Evolutionary conservation across 30 jellyfish, hydroid and myxozoan species (phyloP).

Genomic region (Pelagia noctiluca): DNA sequence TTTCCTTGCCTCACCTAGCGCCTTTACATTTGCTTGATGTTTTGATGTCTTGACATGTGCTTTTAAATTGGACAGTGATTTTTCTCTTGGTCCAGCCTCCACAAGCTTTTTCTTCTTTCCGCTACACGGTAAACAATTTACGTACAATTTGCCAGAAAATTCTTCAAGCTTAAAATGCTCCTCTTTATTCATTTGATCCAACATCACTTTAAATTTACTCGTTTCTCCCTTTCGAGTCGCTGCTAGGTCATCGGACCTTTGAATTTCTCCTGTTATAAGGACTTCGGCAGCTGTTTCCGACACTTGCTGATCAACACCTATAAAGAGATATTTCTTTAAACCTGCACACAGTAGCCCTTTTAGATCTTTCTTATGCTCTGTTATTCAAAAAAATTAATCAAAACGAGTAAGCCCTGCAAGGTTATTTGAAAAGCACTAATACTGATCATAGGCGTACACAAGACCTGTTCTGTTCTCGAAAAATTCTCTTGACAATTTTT

Average conservation of each 20-base stretch:
- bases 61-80: constrained; percentile 17
- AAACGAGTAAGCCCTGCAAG: too few species aligned
- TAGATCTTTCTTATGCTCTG: too few species aligned
- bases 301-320: neutral
- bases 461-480: too few species aligned
- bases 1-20: constrained; percentile 20
- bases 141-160: constrained; percentile 23
- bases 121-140: constrained; percentile 25
- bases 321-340: neutral
- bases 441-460: too few species aligned
- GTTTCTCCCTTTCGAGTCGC: constrained; percentile 5
- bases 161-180: constrained; percentile 29
- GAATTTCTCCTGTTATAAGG: neutral
- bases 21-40: constrained; percentile 31
- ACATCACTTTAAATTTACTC: constrained; percentile 7
- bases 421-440: too few species aligned
- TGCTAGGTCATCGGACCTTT: neutral
- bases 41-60: constrained; percentile 27
- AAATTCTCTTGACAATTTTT: too few species aligned
- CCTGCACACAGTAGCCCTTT: too few species aligned
- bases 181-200: constrained; percentile 23
- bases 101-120: constrained; percentile 25
- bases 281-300: neutral
- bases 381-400: too few species aligned
- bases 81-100: constrained; percentile 39